Evolutionary conservation across 2,113 vertebrate species (phyloP), one percentile per base, ranked within the genome.

Genomic region (Phoxinus phoxinus): DNA sequence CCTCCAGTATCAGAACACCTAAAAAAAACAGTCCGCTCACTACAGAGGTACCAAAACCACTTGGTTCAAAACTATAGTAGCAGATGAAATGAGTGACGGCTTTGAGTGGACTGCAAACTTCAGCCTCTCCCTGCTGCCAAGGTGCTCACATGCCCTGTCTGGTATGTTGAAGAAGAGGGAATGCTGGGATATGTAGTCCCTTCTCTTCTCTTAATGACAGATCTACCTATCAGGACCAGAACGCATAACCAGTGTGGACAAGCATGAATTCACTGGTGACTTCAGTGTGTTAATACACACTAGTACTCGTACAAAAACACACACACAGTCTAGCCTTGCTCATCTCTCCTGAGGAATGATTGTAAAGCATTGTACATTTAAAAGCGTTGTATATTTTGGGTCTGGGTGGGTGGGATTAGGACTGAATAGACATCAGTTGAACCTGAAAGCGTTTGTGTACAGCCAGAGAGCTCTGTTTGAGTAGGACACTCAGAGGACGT

Each of bases 281-380:
- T 27, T 21, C 44, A 46, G 84, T 86, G 35, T 65, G 76, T 63
- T 27, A 84, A 32, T 58, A 17, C 79, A 72, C 63, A 37, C 81
- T 53, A 12, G 48, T 35, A 53, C 81, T 69, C 21, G 1, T 78
- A 61, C 72, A 75, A 46, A 44, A 51, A 72, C 63, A 76, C 59
- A 32, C 65, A 67, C 83, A 78, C 65, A 41, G 72, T 69, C 46
- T 67, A 77, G 82, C 63, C 82, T 84, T 84, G 82, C 61, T 85
- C 75, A 84, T 80, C 84, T 84, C 76, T 81, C 76, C 80, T 75
- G 85, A 86, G 85, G 78, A 92, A 87, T 87, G 89, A 91, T 92
- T 91, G 90, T 93, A 89, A 91, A 93, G 76, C 84, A 78, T 89
- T 91, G 91, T 92, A 87, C 81, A 87, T 92, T 90, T 91, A 81